Evolutionary conservation across 2,888 invertebrate species (phyloP), one percentile per base, ranked within the genome.

Genomic region (Chymomyza procnemis): DNA sequence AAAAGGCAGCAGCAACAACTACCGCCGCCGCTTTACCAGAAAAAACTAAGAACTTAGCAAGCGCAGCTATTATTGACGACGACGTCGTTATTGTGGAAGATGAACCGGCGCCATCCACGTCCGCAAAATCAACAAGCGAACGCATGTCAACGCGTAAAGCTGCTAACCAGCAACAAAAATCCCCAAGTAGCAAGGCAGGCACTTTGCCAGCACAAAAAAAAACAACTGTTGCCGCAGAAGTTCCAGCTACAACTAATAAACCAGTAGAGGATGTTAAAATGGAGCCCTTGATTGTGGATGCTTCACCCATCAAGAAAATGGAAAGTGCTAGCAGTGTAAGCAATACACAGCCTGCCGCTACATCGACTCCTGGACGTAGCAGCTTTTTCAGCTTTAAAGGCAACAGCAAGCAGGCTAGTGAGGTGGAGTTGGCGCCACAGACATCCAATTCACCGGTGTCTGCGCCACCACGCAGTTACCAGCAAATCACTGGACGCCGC

Each of bases 401-500:
- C 64, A 67, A 12, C 67, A 79, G 56, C 75, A 80, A 88, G 54
- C 80, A 79, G 26, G 75, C 69, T 67, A 80, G 76, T 3, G 89
- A 89, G 55, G 76, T 79, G 4, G 80, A 86, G 41, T 63, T 79
- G 46, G 75, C 82, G 16, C 63, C 76, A 4, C 72, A 77, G 55
- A 52, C 68, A 1, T 71, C 70, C 34, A 70, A 67, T n/a, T 84
- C 88, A 6, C 88, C 88, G 16, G 81, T 61, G 16, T 66, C 73
- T 14, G 67, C 71, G 16, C 77, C 74, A 34, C 78, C 87, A 0
- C 82, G 83, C 30, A 74, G 66, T 4, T 88, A 86, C 58, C 79
- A 88, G 5, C 82, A 88, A 50, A 91, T 91, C 16, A 89, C 85
- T 1, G 91, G 91, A 0, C 80, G 91, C 4, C 89, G 89, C 19